A percentile compares a stretch with the other conserved stretches of the same genome.
phyloP scores from a whole-genome alignment of 2,113 vertebrate species.

The Himantopus leucocephalus region DNA sequence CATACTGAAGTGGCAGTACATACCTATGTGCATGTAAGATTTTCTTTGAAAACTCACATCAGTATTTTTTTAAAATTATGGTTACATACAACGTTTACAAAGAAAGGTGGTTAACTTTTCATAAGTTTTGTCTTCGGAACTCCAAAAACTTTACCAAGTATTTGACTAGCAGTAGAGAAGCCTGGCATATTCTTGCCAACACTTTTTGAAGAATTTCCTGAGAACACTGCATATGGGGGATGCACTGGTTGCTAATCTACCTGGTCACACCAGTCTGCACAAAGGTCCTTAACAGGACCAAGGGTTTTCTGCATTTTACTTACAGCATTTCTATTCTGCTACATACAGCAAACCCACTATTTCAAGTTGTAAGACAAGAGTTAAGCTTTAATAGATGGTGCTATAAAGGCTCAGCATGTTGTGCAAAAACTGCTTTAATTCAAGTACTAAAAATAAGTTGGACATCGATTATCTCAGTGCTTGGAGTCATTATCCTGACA shows the following conservation, averaged over 20 bases:
- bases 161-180: not conserved
- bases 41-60: not conserved
- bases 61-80: not conserved
- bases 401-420: not conserved
- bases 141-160: not conserved
- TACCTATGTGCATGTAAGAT: not conserved
- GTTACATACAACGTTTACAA: not conserved
- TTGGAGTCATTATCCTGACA: not conserved
- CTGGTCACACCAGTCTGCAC: not conserved
- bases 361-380: not conserved
- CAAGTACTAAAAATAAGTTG: not conserved
- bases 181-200: not conserved
- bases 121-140: not conserved
- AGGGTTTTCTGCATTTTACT: not conserved
- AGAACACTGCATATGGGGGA: not conserved
- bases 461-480: not conserved
- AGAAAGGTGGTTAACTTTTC: not conserved
- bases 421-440: not conserved
- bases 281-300: not conserved
- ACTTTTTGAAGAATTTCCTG: not conserved
- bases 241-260: not conserved
- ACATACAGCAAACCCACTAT: not conserved
- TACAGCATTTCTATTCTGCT: not conserved
- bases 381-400: not conserved
- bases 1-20: not conserved